These are phyloP conservation scores for Odontomyia ornata DNA, from an alignment of 2,888 invertebrate genomes.

Conservation along the genomic window DNA sequence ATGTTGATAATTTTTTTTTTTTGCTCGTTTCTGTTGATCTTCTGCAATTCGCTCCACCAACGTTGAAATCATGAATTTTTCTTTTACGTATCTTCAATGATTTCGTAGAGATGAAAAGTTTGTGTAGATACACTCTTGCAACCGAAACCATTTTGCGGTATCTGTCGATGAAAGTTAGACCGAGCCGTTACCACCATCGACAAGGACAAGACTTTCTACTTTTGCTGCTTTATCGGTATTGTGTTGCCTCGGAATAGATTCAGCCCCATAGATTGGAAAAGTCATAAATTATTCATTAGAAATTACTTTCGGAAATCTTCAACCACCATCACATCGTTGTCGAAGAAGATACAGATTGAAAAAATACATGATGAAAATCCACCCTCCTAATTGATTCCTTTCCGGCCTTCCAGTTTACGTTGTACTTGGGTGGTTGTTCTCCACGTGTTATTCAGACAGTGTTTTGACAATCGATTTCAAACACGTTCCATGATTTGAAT, in stretches of 20 bases:
- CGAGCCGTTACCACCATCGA: neutral
- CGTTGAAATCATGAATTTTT: conserved; percentile 38
- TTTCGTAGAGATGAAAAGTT: neutral
- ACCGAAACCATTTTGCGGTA: neutral
- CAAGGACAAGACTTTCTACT: conserved; percentile 6
- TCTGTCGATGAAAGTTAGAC: neutral
- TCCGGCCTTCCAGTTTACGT: conserved; percentile 20
- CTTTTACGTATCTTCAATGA: neutral
- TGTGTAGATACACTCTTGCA: neutral
- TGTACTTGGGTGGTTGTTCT: neutral
- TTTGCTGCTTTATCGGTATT: neutral
- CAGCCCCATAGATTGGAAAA: conserved; percentile 40
- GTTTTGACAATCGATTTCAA: neutral
- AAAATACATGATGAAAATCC: conserved; percentile 20
- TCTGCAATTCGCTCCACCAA: conserved; percentile 16
- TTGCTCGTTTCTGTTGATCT: neutral
- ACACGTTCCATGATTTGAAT: neutral
- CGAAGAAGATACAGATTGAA: neutral
- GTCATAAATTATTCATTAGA: conserved; percentile 44
- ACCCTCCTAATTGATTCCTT: conserved; percentile 44
- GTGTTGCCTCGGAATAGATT: conserved; percentile 6
- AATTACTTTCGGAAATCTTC: conserved; percentile 44
- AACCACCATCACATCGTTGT: neutral
- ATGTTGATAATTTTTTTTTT: conserved; percentile 29
- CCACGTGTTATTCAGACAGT: neutral